A percentile compares a stretch with the other conserved stretches of the same genome.
phyloP scores from a whole-genome alignment of 92 coral and sea anemone genomes.

The Micromussa lordhowensis region DNA sequence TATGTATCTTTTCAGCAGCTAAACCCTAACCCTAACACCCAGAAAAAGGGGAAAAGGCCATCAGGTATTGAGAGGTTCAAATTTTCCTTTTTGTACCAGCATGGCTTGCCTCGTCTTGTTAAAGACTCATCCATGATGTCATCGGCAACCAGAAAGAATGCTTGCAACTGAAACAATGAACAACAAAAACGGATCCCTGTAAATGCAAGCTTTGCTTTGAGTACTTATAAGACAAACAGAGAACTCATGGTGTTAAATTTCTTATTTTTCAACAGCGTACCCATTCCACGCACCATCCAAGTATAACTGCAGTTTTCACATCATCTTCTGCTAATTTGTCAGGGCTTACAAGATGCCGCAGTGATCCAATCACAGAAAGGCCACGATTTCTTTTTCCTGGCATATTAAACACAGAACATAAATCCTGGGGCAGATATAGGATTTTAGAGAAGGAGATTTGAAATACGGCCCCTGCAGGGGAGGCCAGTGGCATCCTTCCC shows the following conservation, averaged over 20 bases:
- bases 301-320: constrained; percentile 62
- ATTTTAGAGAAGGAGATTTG: too few relatives aligned
- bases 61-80: not conserved
- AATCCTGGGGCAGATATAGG: too few relatives aligned
- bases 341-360: constrained; percentile 70
- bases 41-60: too few relatives aligned
- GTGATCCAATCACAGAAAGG: constrained; percentile 82
- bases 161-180: constrained; percentile 73
- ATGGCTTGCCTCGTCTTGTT: constrained; percentile 84
- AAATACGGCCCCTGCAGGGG: too few relatives aligned
- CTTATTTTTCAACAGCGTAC: constrained; percentile 39
- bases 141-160: constrained; percentile 90
- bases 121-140: constrained; percentile 96
- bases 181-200: not conserved
- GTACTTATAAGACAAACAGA: too few relatives aligned
- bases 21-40: too few relatives aligned
- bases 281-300: constrained; percentile 97
- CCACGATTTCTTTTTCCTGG: constrained; percentile 93
- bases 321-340: constrained; percentile 76
- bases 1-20: too few relatives aligned
- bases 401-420: not conserved
- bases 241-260: too few relatives aligned
- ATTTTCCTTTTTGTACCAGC: constrained; percentile 90
- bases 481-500: too few relatives aligned
- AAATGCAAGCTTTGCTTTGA: not conserved